Conservation (phyloP, 2,888 invertebrate genomes). For the Zhuqinia jingwanae region DNA sequence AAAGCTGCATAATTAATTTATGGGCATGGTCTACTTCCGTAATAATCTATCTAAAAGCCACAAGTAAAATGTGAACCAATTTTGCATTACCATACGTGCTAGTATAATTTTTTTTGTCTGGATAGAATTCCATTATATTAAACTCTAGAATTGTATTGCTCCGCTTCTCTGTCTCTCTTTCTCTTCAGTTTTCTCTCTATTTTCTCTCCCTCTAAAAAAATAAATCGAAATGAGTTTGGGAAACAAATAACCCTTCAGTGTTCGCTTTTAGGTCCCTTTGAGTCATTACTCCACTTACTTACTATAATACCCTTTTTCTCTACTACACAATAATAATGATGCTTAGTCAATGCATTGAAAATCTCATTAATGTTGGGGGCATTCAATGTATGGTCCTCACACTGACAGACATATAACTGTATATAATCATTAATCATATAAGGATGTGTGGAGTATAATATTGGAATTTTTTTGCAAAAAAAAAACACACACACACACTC, state of each 20-base stretch:
- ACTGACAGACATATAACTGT: not conserved
- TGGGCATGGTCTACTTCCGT: conserved; percentile 33
- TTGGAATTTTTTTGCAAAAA: too few relatives aligned
- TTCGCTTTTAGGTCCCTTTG: not conserved
- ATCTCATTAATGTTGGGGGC: conserved; percentile 24
- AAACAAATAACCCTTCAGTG: conserved; percentile 7
- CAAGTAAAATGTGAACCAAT: conserved; percentile 30
- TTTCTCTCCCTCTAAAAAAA: not conserved
- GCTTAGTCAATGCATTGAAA: not conserved
- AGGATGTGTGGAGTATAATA: too few relatives aligned
- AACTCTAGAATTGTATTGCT: too few relatives aligned
- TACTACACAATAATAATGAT: not conserved
- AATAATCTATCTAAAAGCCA: conserved; percentile 40
- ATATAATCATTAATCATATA: too few relatives aligned
- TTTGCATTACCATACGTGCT: conserved; percentile 1
- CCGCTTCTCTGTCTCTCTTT: not conserved
- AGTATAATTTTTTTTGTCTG: not conserved
- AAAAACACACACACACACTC: too few relatives aligned
- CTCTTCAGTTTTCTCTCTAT: too few relatives aligned
- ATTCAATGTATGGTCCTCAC: not conserved
- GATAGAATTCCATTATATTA: too few relatives aligned
- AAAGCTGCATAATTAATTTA: conserved; percentile 46
- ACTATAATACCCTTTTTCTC: not conserved
- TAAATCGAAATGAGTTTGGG: conserved; percentile 28
- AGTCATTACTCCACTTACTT: conserved; percentile 7